A percentile compares a stretch with the other conserved stretches of the same genome.
Conservation (phyloP, 2,888 invertebrate genomes). For the Habrosyne pyritoides region DNA sequence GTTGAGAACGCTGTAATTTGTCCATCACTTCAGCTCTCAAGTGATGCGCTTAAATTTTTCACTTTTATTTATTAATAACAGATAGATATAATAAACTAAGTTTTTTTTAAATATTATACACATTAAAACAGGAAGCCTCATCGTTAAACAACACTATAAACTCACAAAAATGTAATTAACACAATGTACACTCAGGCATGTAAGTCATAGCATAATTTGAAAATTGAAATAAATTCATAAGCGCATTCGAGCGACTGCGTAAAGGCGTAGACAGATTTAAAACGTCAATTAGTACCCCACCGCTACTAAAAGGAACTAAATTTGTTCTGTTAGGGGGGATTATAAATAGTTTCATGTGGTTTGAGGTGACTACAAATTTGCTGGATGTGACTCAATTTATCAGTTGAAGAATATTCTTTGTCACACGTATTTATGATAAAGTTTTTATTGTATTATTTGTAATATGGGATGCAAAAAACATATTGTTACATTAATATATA, state of each 20-base stretch:
- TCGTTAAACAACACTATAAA: background rate
- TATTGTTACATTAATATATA: too few species aligned
- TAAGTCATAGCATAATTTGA: conserved; percentile 21
- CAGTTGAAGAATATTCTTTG: conserved; percentile 6
- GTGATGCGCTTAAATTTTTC: too few species aligned
- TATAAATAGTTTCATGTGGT: conserved; percentile 66
- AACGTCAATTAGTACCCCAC: conserved; percentile 72
- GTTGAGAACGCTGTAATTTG: too few species aligned
- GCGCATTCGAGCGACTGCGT: conserved; percentile 12
- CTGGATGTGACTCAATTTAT: conserved; percentile 36
- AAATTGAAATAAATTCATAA: conserved; percentile 18
- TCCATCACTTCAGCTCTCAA: too few species aligned
- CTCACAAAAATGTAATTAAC: background rate
- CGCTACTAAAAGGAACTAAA: conserved; percentile 60
- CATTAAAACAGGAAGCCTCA: background rate
- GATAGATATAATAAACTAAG: background rate
- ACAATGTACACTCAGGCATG: conserved; percentile 23
- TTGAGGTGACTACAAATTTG: conserved; percentile 20
- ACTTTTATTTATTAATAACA: too few species aligned
- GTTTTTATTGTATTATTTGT: too few species aligned
- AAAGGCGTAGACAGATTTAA: conserved; percentile 73
- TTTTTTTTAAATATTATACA: background rate
- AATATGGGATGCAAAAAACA: too few species aligned
- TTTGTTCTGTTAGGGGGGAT: conserved; percentile 55
- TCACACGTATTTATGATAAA: background rate